These are phyloP conservation scores for Ceratitis capitata DNA, from an alignment of 1,140 invertebrate genomes.

Conservation along the genomic window DNA sequence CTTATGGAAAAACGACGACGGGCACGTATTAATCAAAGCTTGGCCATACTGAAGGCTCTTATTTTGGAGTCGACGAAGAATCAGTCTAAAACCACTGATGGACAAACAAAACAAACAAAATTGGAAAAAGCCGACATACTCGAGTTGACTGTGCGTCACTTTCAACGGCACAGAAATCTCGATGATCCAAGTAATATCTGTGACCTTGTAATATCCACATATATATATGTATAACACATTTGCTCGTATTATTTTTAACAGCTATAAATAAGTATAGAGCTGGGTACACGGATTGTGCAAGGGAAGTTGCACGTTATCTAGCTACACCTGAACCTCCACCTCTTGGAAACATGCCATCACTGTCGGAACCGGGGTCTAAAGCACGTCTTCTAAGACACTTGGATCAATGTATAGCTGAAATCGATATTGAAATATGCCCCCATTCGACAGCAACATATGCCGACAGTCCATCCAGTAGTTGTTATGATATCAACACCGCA, in stretches of 20 bases:
- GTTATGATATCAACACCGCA: slow-evolving; percentile 19
- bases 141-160: slow-evolving; percentile 89
- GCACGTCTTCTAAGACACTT: slow-evolving; percentile 76
- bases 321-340: slow-evolving; percentile 72
- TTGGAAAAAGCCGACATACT: slow-evolving; percentile 94
- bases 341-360: slow-evolving; percentile 71
- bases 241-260: too few species aligned
- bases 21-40: slow-evolving; percentile 88
- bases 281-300: slow-evolving; percentile 84
- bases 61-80: slow-evolving; percentile 75
- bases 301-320: slow-evolving; percentile 76
- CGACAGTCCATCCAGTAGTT: slow-evolving; percentile 57
- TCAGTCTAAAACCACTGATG: slow-evolving; percentile 65
- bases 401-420: slow-evolving; percentile 76
- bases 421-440: slow-evolving; percentile 74
- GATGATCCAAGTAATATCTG: slow-evolving; percentile 69
- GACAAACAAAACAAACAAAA: slow-evolving; percentile 80
- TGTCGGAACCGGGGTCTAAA: slow-evolving; percentile 74
- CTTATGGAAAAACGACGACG: slow-evolving; percentile 90
- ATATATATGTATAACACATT: background rate
- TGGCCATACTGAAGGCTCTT: slow-evolving; percentile 85
- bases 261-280: slow-evolving; percentile 71
- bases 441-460: slow-evolving; percentile 52
- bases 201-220: background rate
- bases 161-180: slow-evolving; percentile 77